These are phyloP conservation scores for Mylabris sibirica DNA, from an alignment of 2,888 invertebrate species.

Conservation along the genomic window DNA sequence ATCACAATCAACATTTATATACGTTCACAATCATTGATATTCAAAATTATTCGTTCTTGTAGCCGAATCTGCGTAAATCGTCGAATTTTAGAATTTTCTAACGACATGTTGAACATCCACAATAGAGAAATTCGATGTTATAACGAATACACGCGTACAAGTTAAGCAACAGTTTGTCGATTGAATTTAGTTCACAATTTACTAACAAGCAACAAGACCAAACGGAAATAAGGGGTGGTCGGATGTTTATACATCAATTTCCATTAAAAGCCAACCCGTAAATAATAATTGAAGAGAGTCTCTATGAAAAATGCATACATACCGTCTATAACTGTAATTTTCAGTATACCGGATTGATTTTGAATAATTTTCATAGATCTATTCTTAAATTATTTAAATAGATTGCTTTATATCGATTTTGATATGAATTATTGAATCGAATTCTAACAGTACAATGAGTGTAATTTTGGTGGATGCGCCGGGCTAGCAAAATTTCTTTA, in stretches of 20 bases:
- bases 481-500: background rate
- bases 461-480: background rate
- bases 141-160: background rate
- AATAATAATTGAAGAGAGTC: background rate
- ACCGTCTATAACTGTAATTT: background rate
- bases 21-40: too few relatives aligned
- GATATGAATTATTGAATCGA: too few relatives aligned
- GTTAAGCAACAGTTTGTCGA: conserved; percentile 15
- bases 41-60: too few relatives aligned
- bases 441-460: too few relatives aligned
- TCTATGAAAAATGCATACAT: background rate
- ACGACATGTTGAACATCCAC: background rate
- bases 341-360: too few relatives aligned
- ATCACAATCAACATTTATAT: too few relatives aligned
- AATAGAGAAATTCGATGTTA: background rate
- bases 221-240: conserved; percentile 3
- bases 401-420: too few relatives aligned
- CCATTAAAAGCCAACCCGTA: background rate
- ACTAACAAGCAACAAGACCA: background rate
- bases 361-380: background rate
- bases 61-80: too few relatives aligned
- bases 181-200: background rate
- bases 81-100: background rate
- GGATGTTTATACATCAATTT: background rate
- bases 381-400: too few relatives aligned